Conservation (phyloP, 1,140 invertebrate genomes). For the Metaphire vulgaris region DNA sequence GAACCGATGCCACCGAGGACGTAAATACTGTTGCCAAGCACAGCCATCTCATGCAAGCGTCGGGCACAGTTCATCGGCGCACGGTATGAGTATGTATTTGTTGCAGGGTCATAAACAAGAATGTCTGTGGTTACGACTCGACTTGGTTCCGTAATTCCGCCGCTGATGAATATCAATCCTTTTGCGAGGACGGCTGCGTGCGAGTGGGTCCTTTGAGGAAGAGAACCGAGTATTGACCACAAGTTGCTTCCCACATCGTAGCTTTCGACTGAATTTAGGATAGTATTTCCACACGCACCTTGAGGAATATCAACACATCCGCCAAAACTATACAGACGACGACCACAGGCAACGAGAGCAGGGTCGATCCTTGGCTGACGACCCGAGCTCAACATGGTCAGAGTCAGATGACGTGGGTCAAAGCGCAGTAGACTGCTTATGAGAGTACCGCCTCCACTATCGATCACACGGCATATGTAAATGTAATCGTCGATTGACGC, state of each 20-base stretch:
- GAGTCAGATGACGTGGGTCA: conserved; percentile 46
- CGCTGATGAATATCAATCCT: conserved; percentile 44
- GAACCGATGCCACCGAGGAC: conserved; percentile 47
- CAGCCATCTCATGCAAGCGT: conserved; percentile 47
- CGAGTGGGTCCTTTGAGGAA: conserved; percentile 57
- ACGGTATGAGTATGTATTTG: conserved; percentile 39
- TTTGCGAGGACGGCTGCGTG: conserved; percentile 34
- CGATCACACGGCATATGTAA: conserved; percentile 48
- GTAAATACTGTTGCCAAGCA: conserved; percentile 30
- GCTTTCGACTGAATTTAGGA: conserved; percentile 71
- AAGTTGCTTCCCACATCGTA: conserved; percentile 70
- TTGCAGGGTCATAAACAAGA: conserved; percentile 39
- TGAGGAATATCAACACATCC: conserved; percentile 70
- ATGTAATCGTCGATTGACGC: conserved; percentile 45
- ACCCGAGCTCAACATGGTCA: conserved; percentile 46
- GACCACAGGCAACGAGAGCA: conserved; percentile 61
- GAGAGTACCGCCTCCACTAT: conserved; percentile 48
- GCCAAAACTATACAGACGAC: conserved; percentile 78
- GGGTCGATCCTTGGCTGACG: conserved; percentile 44
- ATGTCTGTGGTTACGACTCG: conserved; percentile 39
- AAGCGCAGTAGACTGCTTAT: conserved; percentile 48
- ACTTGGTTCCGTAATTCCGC: conserved; percentile 44
- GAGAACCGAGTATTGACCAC: conserved; percentile 68
- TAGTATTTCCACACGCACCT: conserved; percentile 63
- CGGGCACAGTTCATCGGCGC: conserved; percentile 48